Conservation (phyloP, 2,888 invertebrate species). For the Penaeus monodon region DNA sequence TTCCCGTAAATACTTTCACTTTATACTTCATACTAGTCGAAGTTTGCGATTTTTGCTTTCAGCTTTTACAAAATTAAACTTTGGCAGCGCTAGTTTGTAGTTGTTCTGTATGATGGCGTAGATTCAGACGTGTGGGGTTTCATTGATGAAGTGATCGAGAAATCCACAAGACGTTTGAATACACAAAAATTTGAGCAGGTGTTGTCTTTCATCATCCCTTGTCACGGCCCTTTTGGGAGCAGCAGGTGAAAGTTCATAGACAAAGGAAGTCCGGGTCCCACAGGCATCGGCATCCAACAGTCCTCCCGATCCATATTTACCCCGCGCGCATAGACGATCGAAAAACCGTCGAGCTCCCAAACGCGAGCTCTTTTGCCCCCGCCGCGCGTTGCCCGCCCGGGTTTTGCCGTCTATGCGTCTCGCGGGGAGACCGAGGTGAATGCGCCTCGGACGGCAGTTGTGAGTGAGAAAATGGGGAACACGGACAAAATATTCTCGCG, state of each 20-base stretch:
- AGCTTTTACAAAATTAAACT: no score
- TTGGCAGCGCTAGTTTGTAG: no score
- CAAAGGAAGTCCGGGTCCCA: neutral
- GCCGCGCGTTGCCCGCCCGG: neutral
- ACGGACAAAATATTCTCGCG: slow-evolving; percentile 56
- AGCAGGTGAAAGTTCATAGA: slow-evolving; percentile 55
- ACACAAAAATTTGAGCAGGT: no score
- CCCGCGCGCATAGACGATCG: neutral
- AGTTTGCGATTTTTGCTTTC: no score
- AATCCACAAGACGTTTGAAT: no score
- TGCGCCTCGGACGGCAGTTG: slow-evolving; percentile 36
- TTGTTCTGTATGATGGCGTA: no score
- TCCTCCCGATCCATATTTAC: neutral
- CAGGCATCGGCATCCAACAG: neutral
- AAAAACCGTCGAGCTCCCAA: neutral
- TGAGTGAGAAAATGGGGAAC: slow-evolving; percentile 55
- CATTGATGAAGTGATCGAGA: no score
- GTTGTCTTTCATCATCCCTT: neutral
- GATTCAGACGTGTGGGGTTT: no score
- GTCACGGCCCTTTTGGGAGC: slow-evolving; percentile 15
- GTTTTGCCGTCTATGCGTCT: slow-evolving; percentile 37
- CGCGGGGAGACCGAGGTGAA: slow-evolving; percentile 38
- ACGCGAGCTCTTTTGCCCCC: slow-evolving; percentile 14
- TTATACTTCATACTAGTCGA: no score
- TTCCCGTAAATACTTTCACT: no score